phyloP scores from a whole-genome alignment of 2,113 vertebrate genomes.

The Poeciliopsis prolifica region DNA sequence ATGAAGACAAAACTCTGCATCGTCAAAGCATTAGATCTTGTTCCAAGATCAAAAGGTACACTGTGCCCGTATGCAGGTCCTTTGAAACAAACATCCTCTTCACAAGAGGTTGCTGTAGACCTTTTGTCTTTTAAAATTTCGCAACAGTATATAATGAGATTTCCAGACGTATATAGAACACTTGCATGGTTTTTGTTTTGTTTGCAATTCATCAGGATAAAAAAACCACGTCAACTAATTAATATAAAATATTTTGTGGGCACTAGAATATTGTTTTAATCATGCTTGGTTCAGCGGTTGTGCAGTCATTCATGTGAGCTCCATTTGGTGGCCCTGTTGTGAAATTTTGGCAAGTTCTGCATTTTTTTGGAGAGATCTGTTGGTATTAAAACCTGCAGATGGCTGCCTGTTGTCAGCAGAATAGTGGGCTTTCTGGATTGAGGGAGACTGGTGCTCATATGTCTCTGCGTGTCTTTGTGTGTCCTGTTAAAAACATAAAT shows the following conservation, averaged over 20 bases:
- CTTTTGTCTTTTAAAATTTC: neutral
- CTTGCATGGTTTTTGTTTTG: neutral
- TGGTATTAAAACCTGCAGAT: conserved; percentile 59
- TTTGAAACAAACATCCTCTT: conserved; percentile 1
- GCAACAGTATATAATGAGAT: neutral
- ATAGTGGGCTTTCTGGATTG: conserved; percentile 38
- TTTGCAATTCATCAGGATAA: neutral
- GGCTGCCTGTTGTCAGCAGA: conserved; percentile 52
- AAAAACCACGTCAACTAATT: neutral
- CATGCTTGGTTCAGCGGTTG: conserved; percentile 36
- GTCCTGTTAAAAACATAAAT: conserved; percentile 12
- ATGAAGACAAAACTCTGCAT: neutral
- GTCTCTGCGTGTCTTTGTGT: conserved; percentile 21
- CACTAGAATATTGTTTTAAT: conserved; percentile 6
- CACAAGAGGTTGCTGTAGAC: neutral
- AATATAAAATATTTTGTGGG: conserved; percentile 20
- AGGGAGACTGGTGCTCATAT: conserved; percentile 47
- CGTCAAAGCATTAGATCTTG: neutral
- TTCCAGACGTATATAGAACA: neutral
- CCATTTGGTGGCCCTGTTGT: conserved; percentile 38
- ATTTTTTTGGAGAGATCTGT: conserved; percentile 42
- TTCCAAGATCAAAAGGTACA: neutral
- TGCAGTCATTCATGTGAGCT: conserved; percentile 47
- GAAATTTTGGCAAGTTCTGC: conserved; percentile 42
- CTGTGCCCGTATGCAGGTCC: neutral